Percentiles rank a stretch among this genome's conserved stretches.
Evolutionary conservation across 2,888 invertebrate species (phyloP).

Genomic region (Falcaria lacertinaria): DNA sequence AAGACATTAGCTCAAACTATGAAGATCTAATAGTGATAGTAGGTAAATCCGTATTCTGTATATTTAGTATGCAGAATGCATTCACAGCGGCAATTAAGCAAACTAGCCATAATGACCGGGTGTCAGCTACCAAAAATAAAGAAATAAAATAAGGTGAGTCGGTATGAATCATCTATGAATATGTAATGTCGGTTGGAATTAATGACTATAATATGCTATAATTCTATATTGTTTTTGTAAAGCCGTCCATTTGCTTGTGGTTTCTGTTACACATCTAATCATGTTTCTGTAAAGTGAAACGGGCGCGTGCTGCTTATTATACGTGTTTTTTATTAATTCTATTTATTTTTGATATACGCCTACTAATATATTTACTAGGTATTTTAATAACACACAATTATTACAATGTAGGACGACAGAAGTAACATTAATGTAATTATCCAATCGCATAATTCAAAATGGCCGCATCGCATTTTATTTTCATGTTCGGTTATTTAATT

Average conservation of each 20-base stretch:
- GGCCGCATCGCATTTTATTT: no score
- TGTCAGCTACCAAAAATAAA: conserved; percentile 29
- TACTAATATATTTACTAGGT: no score
- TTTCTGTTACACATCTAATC: conserved; percentile 16
- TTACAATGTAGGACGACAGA: no score
- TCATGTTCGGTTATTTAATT: no score
- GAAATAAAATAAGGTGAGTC: conserved; percentile 23
- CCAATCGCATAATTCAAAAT: no score
- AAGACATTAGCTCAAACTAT: background rate
- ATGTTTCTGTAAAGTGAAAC: conserved; percentile 10
- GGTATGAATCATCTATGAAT: conserved; percentile 37
- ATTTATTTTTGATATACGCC: background rate
- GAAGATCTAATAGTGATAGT: conserved; percentile 17
- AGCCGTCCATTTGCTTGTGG: conserved; percentile 12
- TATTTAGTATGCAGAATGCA: conserved; percentile 23
- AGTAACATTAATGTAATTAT: no score
- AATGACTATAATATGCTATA: conserved; percentile 37
- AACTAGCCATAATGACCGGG: conserved; percentile 43
- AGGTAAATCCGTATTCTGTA: conserved; percentile 3
- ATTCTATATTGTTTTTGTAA: conserved; percentile 36
- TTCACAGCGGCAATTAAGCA: conserved; percentile 31
- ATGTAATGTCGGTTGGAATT: conserved; percentile 32
- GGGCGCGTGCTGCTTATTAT: background rate
- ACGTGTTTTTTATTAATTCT: background rate
- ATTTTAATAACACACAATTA: no score